Conservation (phyloP, 2,797 vertebrate species). For the Cygnus olor region DNA sequence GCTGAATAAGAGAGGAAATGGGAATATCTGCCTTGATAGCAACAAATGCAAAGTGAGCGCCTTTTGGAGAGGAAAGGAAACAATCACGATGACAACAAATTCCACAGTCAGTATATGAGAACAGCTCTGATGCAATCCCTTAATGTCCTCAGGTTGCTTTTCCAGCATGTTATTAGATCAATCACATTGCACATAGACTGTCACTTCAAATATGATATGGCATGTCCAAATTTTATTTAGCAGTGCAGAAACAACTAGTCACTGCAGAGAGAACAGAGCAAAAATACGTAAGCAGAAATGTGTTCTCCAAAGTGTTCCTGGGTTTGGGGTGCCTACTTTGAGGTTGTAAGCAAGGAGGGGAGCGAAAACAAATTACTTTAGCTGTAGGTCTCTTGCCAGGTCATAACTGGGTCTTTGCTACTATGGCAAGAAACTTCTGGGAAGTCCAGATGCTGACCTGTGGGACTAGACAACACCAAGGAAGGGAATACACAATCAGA, state of each 20-base stretch:
- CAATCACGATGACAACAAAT: background rate
- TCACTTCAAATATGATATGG: background rate
- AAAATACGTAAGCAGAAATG: background rate
- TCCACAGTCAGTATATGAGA: background rate
- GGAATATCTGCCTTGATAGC: background rate
- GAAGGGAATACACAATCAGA: background rate
- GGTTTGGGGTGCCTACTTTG: background rate
- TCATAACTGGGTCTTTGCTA: background rate
- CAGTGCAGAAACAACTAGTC: rapidly evolving
- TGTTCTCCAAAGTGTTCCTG: background rate
- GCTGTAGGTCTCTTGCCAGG: background rate
- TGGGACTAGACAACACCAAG: background rate
- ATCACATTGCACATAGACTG: rapidly evolving
- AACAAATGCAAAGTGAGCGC: background rate
- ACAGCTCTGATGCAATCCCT: background rate
- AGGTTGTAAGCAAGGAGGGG: background rate
- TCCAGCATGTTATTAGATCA: background rate
- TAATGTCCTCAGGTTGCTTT: background rate
- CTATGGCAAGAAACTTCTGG: background rate
- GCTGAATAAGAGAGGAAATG: background rate
- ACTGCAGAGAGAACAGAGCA: background rate
- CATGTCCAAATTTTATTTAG: rapidly evolving
- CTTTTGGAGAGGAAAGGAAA: background rate
- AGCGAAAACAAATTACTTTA: background rate
- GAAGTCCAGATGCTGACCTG: background rate